Conservation (phyloP, 2,797 vertebrate species). For the Rallus crepitans region DNA sequence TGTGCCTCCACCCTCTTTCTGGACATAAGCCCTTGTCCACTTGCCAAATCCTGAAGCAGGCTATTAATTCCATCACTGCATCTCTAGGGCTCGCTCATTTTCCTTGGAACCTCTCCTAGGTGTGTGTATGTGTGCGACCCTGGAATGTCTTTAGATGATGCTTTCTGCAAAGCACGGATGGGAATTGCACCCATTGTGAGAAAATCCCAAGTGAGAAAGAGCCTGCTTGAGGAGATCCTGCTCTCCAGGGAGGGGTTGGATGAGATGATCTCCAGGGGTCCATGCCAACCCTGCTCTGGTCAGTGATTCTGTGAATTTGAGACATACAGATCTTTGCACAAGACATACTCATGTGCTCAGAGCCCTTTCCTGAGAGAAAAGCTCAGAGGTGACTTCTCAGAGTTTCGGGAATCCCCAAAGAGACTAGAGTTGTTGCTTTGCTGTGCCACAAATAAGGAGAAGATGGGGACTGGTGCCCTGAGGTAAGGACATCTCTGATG, state of each 20-base stretch:
- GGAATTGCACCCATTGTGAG: fast-evolving
- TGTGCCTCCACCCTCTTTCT: not conserved
- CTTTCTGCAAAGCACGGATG: fast-evolving
- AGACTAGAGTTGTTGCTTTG: fast-evolving
- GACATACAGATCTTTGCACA: fast-evolving
- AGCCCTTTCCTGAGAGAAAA: not conserved
- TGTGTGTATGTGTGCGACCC: not conserved
- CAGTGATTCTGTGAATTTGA: no score
- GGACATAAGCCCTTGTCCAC: not conserved
- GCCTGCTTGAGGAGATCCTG: no score
- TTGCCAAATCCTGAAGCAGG: not conserved
- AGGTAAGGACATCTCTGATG: not conserved
- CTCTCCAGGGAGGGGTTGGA: no score
- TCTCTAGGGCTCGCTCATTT: not conserved
- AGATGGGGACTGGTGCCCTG: not conserved
- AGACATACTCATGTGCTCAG: fast-evolving
- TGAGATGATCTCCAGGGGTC: no score
- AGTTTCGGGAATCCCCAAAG: fast-evolving
- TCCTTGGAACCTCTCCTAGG: not conserved
- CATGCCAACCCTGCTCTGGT: no score
- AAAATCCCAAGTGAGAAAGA: not conserved
- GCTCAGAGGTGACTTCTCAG: not conserved
- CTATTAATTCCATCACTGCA: not conserved
- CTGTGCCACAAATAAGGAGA: not conserved
- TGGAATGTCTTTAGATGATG: not conserved